phyloP scores from a whole-genome alignment of 1,140 invertebrate species.

The Latrodectus geometricus region DNA sequence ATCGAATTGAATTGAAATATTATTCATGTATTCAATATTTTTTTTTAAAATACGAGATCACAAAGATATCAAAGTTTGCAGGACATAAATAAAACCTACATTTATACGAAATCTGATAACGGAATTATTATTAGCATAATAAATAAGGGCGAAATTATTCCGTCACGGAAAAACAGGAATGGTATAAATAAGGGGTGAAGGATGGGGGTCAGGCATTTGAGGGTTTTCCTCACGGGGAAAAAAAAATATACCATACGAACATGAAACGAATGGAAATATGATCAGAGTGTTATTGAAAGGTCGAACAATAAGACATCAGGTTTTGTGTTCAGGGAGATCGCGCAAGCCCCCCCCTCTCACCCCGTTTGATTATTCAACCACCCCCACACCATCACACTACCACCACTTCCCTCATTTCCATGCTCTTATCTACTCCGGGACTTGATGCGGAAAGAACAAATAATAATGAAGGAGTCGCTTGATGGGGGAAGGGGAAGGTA shows the following conservation, averaged over 20 bases:
- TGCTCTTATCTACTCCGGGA: constrained; percentile 22
- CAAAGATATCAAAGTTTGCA: not conserved
- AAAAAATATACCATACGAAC: not conserved
- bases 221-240: not conserved
- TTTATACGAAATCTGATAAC: not conserved
- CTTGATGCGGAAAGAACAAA: constrained; percentile 42
- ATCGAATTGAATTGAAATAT: not conserved
- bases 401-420: not conserved
- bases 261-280: constrained; percentile 21
- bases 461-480: constrained; percentile 26
- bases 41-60: not conserved
- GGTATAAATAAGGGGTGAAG: not conserved
- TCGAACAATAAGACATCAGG: constrained; percentile 40
- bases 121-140: not conserved
- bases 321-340: not conserved
- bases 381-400: not conserved
- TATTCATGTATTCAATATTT: not conserved
- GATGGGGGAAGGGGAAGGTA: not conserved
- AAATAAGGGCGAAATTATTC: not conserved
- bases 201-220: not conserved
- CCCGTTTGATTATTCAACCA: not conserved
- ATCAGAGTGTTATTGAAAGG: constrained; percentile 40
- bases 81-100: too few relatives aligned
- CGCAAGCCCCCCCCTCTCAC: not conserved
- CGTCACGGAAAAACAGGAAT: not conserved